Evolutionary conservation across 2,888 invertebrate genomes (phyloP), one percentile per base, ranked within the genome.

Genomic region (Ferdinandea cuprea): DNA sequence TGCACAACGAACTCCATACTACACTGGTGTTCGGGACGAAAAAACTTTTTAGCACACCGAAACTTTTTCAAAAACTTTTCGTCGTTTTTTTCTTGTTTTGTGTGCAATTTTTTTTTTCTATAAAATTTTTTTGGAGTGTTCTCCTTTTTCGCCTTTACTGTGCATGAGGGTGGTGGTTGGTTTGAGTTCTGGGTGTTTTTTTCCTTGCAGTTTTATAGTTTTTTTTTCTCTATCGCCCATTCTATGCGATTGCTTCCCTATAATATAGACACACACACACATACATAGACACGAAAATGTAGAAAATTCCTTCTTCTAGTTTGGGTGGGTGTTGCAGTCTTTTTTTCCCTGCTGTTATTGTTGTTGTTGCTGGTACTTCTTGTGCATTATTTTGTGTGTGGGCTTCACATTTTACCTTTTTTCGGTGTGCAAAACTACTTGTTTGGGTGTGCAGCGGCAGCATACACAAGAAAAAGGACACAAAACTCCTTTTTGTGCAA

Each of bases 21-120:
- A 85, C 83, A 85, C 85, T 86, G 86, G 83, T 86, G 86, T 85
- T 85, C 86, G 85, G 85, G 84, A 85, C 72, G 79, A 80, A 86
- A 87, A 86, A 87, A 87, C 86, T 87, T 87, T 90, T 90, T 89
- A 88, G 91, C 89, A 88, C 89, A 90, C 89, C 91, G 89, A 90
- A 90, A 90, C 90, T 90, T 90, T 90, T 89, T 89, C 88, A 89
- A 89, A 89, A 89, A 87, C 74, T 78, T 72, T 83, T 83, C 69
- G 48, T 85, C 69, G 88, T 88, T 85, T 69, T 76, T 78, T 65
- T 77, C 61, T 76, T 54, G 42, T 71, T 37, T 32, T 56, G 37
- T 69, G 66, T 73, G n/a, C n/a, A n/a, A n/a, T n/a, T n/a, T n/a
- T n/a, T 69, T 65, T 81, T 69, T 61, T 81, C 46, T 80, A 68